A percentile compares a stretch with the other conserved stretches of the same genome.
Conservation (phyloP, 2,797 vertebrate genomes). For the Sebastes nivosus region DNA sequence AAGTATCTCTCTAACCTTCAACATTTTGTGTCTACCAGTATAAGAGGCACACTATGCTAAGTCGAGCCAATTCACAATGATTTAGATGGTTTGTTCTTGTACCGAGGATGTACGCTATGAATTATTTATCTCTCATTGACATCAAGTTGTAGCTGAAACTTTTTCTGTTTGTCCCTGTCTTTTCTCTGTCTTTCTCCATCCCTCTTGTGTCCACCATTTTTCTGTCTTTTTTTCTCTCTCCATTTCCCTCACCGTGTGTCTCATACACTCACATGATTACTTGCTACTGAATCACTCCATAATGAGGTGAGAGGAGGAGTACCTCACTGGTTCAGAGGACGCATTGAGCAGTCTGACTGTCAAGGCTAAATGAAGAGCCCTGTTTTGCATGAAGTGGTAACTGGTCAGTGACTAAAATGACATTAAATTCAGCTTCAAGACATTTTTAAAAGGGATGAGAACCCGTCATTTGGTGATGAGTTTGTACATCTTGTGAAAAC, state of each 20-base stretch:
- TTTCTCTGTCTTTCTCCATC: not conserved
- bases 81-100: not conserved
- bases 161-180: not conserved
- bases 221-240: not conserved
- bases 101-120: not conserved
- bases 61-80: not conserved
- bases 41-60: not conserved
- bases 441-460: not conserved
- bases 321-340: not conserved
- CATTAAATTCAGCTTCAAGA: not conserved
- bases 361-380: not conserved
- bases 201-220: not conserved
- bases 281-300: slow-evolving; percentile 35
- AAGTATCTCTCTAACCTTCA: not conserved
- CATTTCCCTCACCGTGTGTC: not conserved
- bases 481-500: not conserved
- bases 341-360: not conserved
- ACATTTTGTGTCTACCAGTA: not conserved
- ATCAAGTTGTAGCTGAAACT: not conserved
- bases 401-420: not conserved
- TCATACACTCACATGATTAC: slow-evolving; percentile 28
- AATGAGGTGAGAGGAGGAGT: slow-evolving; percentile 24
- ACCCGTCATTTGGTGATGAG: not conserved
- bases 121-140: not conserved
- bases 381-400: not conserved